Base-by-base conservation (phyloP, 92 coral and sea anemone genomes). In the Paramuricea clavata region DNA sequence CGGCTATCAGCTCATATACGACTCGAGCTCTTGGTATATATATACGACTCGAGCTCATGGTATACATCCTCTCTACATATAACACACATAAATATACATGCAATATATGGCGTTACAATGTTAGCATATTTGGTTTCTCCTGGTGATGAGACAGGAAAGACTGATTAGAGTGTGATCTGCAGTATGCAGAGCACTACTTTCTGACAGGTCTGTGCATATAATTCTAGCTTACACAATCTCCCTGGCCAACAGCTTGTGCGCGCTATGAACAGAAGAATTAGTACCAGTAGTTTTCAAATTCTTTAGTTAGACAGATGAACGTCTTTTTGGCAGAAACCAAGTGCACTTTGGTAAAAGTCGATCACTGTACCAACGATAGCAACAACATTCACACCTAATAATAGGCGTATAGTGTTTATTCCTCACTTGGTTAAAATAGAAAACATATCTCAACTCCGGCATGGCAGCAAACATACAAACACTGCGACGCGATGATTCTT, bases 141-240 rank as follows among this genome's bases (percentile, higher is more conserved):
- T n/a, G n/a, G n/a, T n/a, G n/a, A n/a, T n/a, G n/a, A n/a, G n/a
- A n/a, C n/a, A n/a, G n/a, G n/a, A n/a, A n/a, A n/a, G n/a, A n/a
- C n/a, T n/a, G n/a, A n/a, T n/a, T n/a, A n/a, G n/a, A n/a, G n/a
- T n/a, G n/a, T n/a, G n/a, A n/a, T n/a, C n/a, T n/a, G n/a, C n/a
- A n/a, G n/a, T n/a, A n/a, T n/a, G n/a, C n/a, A n/a, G n/a, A n/a
- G n/a, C n/a, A n/a, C n/a, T n/a, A n/a, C n/a, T n/a, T n/a, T n/a
- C n/a, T n/a, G n/a, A n/a, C n/a, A n/a, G n/a, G n/a, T n/a, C n/a
- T n/a, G n/a, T n/a, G 6, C 0, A 43, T 25, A 44, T n/a, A 44
- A 74, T 43, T 34, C 56, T n/a, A 31, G 31, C 81, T 74, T 74
- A 74, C 81, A 62, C 35, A 23, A 36, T 26, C 41, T 35, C 19